These are phyloP conservation scores for Glomeris maerens DNA, from an alignment of 1,140 invertebrate genomes.

Conservation along the genomic window DNA sequence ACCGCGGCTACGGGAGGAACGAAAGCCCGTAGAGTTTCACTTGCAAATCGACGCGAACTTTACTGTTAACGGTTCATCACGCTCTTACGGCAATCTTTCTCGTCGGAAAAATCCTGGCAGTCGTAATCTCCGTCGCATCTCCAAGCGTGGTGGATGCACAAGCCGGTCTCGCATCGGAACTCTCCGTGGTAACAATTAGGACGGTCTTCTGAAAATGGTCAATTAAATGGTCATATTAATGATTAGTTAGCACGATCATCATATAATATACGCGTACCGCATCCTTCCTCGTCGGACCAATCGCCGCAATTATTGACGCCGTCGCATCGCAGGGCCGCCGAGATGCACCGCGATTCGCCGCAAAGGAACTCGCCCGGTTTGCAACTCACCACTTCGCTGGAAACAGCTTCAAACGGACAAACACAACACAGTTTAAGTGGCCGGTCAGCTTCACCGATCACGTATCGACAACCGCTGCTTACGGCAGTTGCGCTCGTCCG, in stretches of 20 bases:
- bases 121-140: slow-evolving; percentile 49
- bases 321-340: slow-evolving; percentile 22
- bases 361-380: slow-evolving; percentile 33
- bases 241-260: too few species aligned
- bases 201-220: neutral
- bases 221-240: too few species aligned
- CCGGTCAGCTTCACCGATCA: neutral
- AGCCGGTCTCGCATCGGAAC: slow-evolving; percentile 32
- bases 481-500: slow-evolving; percentile 29
- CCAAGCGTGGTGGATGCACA: slow-evolving; percentile 29
- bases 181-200: slow-evolving; percentile 16
- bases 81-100: slow-evolving; percentile 38
- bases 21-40: too few species aligned
- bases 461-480: slow-evolving; percentile 10
- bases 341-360: slow-evolving; percentile 29
- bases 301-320: slow-evolving; percentile 27
- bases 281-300: slow-evolving; percentile 30
- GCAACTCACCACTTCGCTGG: slow-evolving; percentile 16
- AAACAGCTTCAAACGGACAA: neutral
- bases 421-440: neutral
- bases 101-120: slow-evolving; percentile 57
- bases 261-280: slow-evolving; percentile 17
- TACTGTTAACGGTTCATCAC: neutral
- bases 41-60: too few species aligned
- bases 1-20: neutral